Evolutionary conservation across 2,797 vertebrate genomes (phyloP).

Genomic region (Paguma larvata): DNA sequence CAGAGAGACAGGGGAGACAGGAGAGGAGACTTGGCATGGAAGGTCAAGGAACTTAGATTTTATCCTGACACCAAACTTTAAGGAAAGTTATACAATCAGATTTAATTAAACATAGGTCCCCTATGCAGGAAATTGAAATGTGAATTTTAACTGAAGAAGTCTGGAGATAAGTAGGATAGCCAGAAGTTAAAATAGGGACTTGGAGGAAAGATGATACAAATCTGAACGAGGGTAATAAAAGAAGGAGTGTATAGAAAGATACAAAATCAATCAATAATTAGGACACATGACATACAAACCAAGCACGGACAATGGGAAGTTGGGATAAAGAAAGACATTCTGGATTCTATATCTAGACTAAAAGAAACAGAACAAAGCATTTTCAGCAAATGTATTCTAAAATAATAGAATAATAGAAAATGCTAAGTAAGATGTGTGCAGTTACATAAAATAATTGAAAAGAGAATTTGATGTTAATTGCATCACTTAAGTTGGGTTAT

Average conservation of each 20-base stretch:
- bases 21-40: neutral
- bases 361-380: slow-evolving; percentile 43
- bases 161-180: neutral
- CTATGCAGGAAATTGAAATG: neutral
- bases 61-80: neutral
- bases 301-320: neutral
- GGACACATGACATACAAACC: neutral
- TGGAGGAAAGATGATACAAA: neutral
- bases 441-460: neutral
- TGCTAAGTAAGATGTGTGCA: neutral
- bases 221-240: neutral
- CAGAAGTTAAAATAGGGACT: neutral
- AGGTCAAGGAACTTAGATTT: neutral
- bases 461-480: neutral
- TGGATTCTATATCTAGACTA: neutral
- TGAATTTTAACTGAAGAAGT: slow-evolving; percentile 4
- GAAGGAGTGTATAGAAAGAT: neutral
- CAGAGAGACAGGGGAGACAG: neutral
- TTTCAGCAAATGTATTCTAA: neutral
- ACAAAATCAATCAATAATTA: neutral
- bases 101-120: neutral
- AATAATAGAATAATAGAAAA: neutral
- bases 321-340: neutral
- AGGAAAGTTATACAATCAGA: neutral
- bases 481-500: neutral